Evolutionary conservation across 2,888 invertebrate species (phyloP).

Genomic region (Meloe dianella): DNA sequence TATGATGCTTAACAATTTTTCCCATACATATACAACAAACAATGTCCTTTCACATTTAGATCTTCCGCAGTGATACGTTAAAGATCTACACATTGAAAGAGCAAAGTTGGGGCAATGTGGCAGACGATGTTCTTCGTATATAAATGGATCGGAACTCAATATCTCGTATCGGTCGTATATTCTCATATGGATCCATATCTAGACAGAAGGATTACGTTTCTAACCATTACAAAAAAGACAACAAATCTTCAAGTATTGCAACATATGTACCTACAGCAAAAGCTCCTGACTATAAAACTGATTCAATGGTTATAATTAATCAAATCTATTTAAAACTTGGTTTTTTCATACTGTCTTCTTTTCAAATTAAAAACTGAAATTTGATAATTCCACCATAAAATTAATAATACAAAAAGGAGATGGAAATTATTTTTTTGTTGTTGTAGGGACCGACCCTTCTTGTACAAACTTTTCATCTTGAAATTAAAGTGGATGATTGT

Average conservation of each 20-base stretch:
- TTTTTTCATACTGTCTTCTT: neutral
- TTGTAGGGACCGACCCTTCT: slow-evolving; percentile 16
- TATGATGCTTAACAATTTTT: neutral
- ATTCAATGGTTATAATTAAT: neutral
- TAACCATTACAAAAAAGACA: neutral
- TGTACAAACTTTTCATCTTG: slow-evolving; percentile 19
- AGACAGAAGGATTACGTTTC: slow-evolving; percentile 22
- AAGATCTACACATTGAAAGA: slow-evolving; percentile 12
- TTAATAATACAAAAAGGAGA: neutral
- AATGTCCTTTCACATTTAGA: slow-evolving; percentile 12
- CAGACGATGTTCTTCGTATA: slow-evolving; percentile 11
- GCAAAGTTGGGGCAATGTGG: slow-evolving; percentile 7
- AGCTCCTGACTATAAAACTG: neutral
- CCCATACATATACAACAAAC: neutral
- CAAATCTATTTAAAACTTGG: neutral
- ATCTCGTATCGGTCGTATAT: slow-evolving; percentile 31
- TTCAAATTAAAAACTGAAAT: neutral
- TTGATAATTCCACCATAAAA: slow-evolving; percentile 9
- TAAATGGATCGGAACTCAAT: slow-evolving; percentile 33
- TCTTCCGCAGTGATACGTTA: slow-evolving; percentile 12
- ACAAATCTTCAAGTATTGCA: slow-evolving; percentile 9
- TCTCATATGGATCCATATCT: slow-evolving; percentile 35
- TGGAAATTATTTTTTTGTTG: too few species aligned
- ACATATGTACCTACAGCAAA: neutral
- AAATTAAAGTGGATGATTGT: slow-evolving; percentile 33